Base-by-base conservation (phyloP, 2,888 invertebrate species). In the Boloria selene region DNA sequence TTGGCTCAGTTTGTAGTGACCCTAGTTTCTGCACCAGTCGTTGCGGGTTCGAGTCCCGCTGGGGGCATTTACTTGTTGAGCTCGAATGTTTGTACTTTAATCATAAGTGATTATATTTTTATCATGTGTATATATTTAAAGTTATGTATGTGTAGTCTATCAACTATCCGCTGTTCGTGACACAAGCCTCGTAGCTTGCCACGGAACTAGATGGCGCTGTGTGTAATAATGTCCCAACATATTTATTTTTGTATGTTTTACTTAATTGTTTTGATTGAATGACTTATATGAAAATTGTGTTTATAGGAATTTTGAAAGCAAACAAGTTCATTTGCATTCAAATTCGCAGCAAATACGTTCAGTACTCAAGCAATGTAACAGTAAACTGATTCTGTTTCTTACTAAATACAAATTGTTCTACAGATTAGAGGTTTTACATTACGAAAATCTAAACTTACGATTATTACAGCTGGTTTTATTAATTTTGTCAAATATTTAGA, bases 331-430 rank as follows among this genome's bases (percentile, higher is more conserved):
- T 64, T 59, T 64, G 31, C 52, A 64, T 64, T 56, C 50, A 64
- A 64, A 45, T 51, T 18, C 51, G 22, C 14, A 50, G 42, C 50
- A 38, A 60, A 55, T 17, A 1, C 64, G 50, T 13, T 61, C 58
- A 14, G 52, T 14, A 14, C n/a, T 52, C 26, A 42, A 47, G 45
- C 18, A 56, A 53, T 59, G 51, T 59, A 53, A 59, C 51, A 59
- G 10, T 26, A 22, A 47, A 59, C 58, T 64, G 52, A 59, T 64
- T 59, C 64, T 45, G 58, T 64, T 64, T 52, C 58, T 67, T 69
- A 67, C 64, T 47, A 26, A 61, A 67, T 66, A 69, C 69, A 67
- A 67, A 69, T 69, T 69, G 67, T 67, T 67, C 31, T 49, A 50
- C 49, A 67, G 67, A 69, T 69, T 64, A 64, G 53, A 51, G 45